Conservation (phyloP, 2,113 vertebrate species). For the Chaetodon trifascialis region DNA sequence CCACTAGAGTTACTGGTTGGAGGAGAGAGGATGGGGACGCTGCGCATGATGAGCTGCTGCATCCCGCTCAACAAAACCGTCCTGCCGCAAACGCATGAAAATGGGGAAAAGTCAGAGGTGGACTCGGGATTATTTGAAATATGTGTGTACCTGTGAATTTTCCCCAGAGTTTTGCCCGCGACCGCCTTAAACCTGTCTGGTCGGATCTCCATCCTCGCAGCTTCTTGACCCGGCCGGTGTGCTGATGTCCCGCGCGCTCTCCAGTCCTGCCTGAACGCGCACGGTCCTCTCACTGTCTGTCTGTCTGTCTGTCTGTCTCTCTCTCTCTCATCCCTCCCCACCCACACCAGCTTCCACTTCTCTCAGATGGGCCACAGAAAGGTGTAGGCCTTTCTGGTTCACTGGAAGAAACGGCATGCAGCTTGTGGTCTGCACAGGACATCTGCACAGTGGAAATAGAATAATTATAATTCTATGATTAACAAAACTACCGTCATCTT, state of each 20-base stretch:
- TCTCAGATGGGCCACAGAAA: slow-evolving; percentile 19
- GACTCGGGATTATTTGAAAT: not conserved
- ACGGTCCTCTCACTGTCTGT: slow-evolving; percentile 41
- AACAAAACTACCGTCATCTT: not conserved
- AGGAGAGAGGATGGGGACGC: not conserved
- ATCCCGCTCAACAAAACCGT: slow-evolving; percentile 2
- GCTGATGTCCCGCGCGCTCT: slow-evolving; percentile 77
- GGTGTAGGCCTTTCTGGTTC: slow-evolving; percentile 20
- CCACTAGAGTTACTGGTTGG: not conserved
- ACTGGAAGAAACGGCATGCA: not conserved
- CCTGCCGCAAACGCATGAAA: slow-evolving; percentile 19
- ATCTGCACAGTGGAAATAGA: not conserved
- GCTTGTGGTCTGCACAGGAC: not conserved
- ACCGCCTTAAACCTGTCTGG: slow-evolving; percentile 86
- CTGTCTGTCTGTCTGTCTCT: not conserved
- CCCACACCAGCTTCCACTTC: slow-evolving; percentile 8
- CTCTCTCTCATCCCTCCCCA: too few species aligned
- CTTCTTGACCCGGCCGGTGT: slow-evolving; percentile 81
- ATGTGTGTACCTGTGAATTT: slow-evolving; percentile 84
- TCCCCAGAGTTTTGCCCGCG: slow-evolving; percentile 85
- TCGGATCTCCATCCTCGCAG: slow-evolving; percentile 86
- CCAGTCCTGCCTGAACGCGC: slow-evolving; percentile 67
- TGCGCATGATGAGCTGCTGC: not conserved
- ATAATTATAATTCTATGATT: not conserved
- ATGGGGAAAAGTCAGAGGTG: slow-evolving; percentile 8